phyloP scores from a whole-genome alignment of 2,888 invertebrate species.

The Nemoura dubitans region DNA sequence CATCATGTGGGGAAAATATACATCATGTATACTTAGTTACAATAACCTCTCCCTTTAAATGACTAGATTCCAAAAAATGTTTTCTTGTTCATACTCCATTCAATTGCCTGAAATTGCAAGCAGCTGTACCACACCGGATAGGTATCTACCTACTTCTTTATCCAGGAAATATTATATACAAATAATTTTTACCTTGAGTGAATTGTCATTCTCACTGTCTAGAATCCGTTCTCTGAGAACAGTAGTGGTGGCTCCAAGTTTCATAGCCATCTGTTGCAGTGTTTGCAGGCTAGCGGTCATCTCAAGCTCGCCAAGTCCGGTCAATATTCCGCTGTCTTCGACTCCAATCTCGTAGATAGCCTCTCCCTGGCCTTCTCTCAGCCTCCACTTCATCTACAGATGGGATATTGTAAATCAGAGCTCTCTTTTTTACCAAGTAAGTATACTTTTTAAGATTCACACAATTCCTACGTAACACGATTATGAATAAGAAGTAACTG shows the following conservation, averaged over 20 bases:
- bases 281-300: constrained; percentile 89
- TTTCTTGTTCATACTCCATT: no score
- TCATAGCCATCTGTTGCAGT: constrained; percentile 86
- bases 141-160: no score
- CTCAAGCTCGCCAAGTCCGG: constrained; percentile 84
- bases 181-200: constrained; percentile 37
- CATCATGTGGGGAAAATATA: no score
- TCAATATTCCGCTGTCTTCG: constrained; percentile 86
- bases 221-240: constrained; percentile 74
- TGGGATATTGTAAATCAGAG: no score
- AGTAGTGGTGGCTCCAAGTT: constrained; percentile 83
- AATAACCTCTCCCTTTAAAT: no score
- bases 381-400: constrained; percentile 90
- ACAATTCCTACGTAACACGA: no score
- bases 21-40: no score
- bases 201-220: constrained; percentile 54
- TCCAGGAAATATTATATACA: no score
- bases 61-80: no score
- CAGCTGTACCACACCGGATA: no score
- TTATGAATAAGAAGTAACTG: no score
- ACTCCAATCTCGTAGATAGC: constrained; percentile 98
- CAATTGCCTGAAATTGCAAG: no score
- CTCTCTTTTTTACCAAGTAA: neutral
- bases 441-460: neutral
- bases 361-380: constrained; percentile 94